Percentiles rank a stretch among this genome's conserved stretches.
Conservation (phyloP, 37 sponge, comb jelly and placozoan genomes). For the Crambe crambe region DNA sequence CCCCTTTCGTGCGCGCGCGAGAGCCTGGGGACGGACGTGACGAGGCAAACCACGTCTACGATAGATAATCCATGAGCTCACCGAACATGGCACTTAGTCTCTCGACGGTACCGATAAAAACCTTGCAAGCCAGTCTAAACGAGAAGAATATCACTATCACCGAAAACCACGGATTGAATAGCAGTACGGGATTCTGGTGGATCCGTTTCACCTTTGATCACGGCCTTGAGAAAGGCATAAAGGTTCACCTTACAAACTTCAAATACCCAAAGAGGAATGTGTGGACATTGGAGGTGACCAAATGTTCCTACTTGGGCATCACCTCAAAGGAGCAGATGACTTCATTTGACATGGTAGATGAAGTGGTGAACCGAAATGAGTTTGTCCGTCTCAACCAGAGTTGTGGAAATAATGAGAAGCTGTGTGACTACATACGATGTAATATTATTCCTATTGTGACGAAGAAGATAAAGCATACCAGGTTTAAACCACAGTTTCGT, state of each 20-base stretch:
- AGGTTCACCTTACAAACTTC: constrained; percentile 34
- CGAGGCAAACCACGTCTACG: no score
- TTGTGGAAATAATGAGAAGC: not conserved
- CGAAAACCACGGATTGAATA: no score
- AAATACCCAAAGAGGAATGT: not conserved
- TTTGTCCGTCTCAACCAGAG: not conserved
- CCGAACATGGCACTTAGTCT: no score
- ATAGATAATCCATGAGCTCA: no score
- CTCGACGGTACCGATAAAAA: no score
- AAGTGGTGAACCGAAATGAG: constrained; percentile 24
- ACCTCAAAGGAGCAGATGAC: constrained; percentile 12
- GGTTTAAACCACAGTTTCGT: constrained; percentile 38
- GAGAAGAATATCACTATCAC: no score
- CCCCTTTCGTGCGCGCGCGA: no score
- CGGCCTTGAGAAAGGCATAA: constrained; percentile 33
- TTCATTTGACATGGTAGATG: constrained; percentile 45
- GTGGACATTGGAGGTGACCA: constrained; percentile 44
- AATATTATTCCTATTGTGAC: constrained; percentile 36
- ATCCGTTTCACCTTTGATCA: no score
- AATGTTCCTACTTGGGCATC: constrained; percentile 34
- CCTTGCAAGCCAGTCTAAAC: no score
- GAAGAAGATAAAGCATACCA: constrained; percentile 45
- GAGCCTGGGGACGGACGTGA: no score
- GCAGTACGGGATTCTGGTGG: no score
- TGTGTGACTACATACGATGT: constrained; percentile 14